phyloP scores from a whole-genome alignment of 2,113 vertebrate genomes.

The Carassius carassius region DNA sequence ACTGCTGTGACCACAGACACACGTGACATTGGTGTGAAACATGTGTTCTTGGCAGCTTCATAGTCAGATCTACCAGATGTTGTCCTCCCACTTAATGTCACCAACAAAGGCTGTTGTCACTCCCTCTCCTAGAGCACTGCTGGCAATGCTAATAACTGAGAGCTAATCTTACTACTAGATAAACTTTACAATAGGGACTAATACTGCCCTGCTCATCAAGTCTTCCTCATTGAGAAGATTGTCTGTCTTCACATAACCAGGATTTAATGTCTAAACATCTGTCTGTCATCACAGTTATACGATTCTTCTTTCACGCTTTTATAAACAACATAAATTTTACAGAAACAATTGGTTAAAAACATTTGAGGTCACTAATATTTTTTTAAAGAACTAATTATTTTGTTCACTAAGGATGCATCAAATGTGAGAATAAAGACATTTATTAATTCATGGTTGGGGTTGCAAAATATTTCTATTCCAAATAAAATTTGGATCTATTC shows the following conservation, averaged over 20 bases:
- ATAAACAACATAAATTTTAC: too few relatives aligned
- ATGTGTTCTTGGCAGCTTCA: conserved; percentile 46
- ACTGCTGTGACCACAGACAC: conserved; percentile 29
- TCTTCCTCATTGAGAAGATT: conserved; percentile 14
- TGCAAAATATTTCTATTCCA: neutral
- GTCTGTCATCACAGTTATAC: conserved; percentile 6
- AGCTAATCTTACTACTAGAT: conserved; percentile 60
- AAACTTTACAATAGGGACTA: conserved; percentile 61
- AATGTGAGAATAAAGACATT: neutral
- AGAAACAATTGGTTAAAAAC: neutral
- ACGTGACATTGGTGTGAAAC: conserved; percentile 32
- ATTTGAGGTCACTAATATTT: neutral
- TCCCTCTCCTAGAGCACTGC: conserved; percentile 28
- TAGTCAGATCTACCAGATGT: conserved; percentile 23
- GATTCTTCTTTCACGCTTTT: neutral
- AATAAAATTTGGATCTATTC: too few relatives aligned
- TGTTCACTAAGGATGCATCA: neutral
- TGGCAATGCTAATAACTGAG: conserved; percentile 55
- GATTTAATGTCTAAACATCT: conserved; percentile 39
- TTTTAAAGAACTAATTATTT: neutral
- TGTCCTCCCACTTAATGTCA: conserved; percentile 29
- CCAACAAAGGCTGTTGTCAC: conserved; percentile 52
- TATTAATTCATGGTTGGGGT: neutral
- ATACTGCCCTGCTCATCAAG: conserved; percentile 38
- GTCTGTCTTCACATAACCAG: conserved; percentile 23